These are phyloP conservation scores for Passer domesticus DNA, from an alignment of 2,113 vertebrate genomes.

Conservation along the genomic window DNA sequence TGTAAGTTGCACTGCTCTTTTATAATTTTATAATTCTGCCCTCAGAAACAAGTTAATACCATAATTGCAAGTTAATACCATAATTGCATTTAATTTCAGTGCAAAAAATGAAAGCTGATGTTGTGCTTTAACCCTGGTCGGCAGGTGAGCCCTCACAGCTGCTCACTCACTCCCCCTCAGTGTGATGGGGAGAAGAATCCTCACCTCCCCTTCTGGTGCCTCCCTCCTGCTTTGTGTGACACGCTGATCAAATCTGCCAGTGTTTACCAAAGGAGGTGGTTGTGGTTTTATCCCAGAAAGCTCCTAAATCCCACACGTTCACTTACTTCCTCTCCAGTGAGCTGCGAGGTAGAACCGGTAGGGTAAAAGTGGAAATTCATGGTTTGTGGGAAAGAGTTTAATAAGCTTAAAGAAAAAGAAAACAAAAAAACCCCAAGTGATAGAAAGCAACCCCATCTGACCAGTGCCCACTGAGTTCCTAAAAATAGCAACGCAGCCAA, in stretches of 20 bases:
- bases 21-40: not conserved
- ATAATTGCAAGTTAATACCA: not conserved
- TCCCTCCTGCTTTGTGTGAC: too few relatives aligned
- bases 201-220: not conserved
- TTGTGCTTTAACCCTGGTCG: not conserved
- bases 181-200: not conserved
- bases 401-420: not conserved
- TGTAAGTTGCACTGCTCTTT: not conserved
- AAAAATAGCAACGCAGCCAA: not conserved
- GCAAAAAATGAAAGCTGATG: not conserved
- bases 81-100: not conserved
- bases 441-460: not conserved
- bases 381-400: not conserved
- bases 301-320: not conserved
- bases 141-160: not conserved
- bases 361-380: not conserved
- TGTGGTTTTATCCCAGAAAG: not conserved
- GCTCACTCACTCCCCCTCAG: accelerated
- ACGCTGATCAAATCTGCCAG: accelerated
- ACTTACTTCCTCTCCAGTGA: accelerated
- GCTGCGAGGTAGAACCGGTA: not conserved
- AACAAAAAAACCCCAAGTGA: not conserved
- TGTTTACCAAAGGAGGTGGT: not conserved
- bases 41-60: not conserved
- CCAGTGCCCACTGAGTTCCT: not conserved